A percentile compares a stretch with the other conserved stretches of the same genome.
Evolutionary conservation across 2,797 vertebrate genomes (phyloP).

Genomic region (Pangasius djambal): DNA sequence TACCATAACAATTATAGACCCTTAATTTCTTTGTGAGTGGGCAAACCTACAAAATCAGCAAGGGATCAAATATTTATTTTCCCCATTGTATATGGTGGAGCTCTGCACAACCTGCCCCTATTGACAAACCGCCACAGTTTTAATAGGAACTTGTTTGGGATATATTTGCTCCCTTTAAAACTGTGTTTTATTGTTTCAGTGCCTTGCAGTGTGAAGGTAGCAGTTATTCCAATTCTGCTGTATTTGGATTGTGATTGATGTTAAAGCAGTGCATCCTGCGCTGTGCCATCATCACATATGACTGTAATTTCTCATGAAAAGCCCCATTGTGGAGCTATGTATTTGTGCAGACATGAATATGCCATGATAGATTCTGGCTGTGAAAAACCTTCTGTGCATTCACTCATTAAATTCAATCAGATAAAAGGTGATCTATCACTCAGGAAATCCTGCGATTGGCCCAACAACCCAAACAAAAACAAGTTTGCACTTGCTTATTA

Average conservation of each 20-base stretch:
- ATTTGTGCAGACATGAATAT: constrained; percentile 40
- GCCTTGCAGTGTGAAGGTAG: neutral
- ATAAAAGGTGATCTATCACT: constrained; percentile 62
- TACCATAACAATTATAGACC: too few species aligned
- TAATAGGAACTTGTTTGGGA: neutral
- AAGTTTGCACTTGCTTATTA: constrained; percentile 56
- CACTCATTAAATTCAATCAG: constrained; percentile 55
- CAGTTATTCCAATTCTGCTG: neutral
- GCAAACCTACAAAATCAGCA: too few species aligned
- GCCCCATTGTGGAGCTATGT: neutral
- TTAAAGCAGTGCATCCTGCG: neutral
- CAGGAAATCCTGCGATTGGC: constrained; percentile 56
- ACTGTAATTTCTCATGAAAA: neutral
- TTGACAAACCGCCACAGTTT: neutral
- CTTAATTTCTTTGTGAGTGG: too few species aligned
- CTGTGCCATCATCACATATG: neutral
- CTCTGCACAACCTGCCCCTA: neutral
- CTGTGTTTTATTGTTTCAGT: neutral
- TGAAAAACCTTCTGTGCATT: constrained; percentile 48
- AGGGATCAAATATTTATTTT: too few species aligned
- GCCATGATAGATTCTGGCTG: constrained; percentile 47
- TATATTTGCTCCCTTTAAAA: neutral
- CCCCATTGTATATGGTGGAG: too few species aligned
- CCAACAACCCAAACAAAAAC: constrained; percentile 51
- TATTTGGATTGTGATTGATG: neutral